Evolutionary conservation across 1,140 invertebrate species (phyloP), one percentile per base, ranked within the genome.

Genomic region (Drosophila malerkotliana): DNA sequence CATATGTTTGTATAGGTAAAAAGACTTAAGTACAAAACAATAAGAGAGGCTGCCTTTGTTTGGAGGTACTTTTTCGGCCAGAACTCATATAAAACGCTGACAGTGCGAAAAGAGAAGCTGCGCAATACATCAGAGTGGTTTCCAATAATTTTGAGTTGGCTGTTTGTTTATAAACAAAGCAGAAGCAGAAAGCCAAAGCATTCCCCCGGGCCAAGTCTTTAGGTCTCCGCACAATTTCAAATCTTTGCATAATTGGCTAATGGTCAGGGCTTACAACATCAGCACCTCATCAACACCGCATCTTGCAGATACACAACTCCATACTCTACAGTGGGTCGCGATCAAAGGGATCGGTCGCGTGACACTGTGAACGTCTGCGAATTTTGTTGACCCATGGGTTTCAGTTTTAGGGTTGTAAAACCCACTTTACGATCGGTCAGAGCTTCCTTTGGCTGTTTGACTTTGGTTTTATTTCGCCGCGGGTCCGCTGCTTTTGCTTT

Each of bases 71-170:
- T 66, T 62, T 73, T 44, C 15, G 30, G 51, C 52, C 62, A 75
- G 44, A 45, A 32, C 60, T 78, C 66, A 88, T 82, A 87, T 79
- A 78, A 85, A 75, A 64, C 28, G 81, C 81, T 85, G 82, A 85
- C 81, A 39, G 45, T 87, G 82, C 82, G 61, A 59, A 77, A 82
- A 72, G 56, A 53, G 79, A 72, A 49, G 79, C 79, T 83, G 74
- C 60, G 79, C 78, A 76, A 80, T 80, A 76, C 76, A 63, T 75
- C 60, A 66, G 72, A 72, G 54, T 77, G 74, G 60, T 72, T 54
- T 64, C 72, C 71, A 75, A 69, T 69, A 45, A 56, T 49, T 60
- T 57, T 12, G 48, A 47, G 37, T 63, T 44, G 44, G 39, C 54
- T 63, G 54, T 75, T 54, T 72, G 67, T 77, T 71, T 75, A 66